A percentile compares a stretch with the other conserved stretches of the same genome.
These are phyloP conservation scores for Macrophya annulata DNA, from an alignment of 2,888 invertebrate species.

Conservation along the genomic window DNA sequence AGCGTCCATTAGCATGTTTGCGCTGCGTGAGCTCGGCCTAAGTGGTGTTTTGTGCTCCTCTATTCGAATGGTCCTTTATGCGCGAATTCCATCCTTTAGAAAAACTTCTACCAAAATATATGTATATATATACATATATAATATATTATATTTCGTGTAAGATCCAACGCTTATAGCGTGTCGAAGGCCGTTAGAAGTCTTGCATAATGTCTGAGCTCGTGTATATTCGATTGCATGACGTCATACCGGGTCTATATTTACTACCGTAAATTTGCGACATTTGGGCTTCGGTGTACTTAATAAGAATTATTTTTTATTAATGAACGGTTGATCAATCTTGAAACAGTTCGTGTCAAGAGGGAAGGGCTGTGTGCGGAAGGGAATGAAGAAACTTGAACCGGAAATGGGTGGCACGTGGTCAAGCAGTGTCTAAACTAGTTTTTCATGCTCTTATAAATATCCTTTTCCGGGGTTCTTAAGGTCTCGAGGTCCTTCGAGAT, in stretches of 20 bases:
- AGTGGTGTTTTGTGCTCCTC: conserved; percentile 76
- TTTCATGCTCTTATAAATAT: conserved; percentile 54
- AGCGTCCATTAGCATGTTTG: conserved; percentile 77
- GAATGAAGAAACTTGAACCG: conserved; percentile 37
- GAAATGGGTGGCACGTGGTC: conserved; percentile 71
- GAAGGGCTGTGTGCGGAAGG: not conserved
- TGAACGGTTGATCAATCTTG: not conserved
- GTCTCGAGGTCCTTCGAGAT: conserved; percentile 31
- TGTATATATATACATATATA: not conserved
- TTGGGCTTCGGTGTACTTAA: not conserved
- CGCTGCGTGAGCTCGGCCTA: conserved; percentile 72
- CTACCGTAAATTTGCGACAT: not conserved
- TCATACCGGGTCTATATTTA: not conserved
- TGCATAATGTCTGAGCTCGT: not conserved
- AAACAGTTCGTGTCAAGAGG: conserved; percentile 1
- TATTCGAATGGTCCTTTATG: conserved; percentile 71
- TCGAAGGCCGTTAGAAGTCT: not conserved
- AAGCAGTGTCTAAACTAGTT: conserved; percentile 78
- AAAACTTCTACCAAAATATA: conserved; percentile 47
- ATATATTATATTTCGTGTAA: not conserved
- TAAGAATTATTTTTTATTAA: not conserved
- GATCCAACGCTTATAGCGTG: conserved; percentile 22
- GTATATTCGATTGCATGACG: not conserved
- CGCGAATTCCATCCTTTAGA: conserved; percentile 54
- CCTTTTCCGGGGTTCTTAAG: conserved; percentile 39